These are phyloP conservation scores for Phaethornis superciliosus DNA, from an alignment of 2,113 vertebrate species.

Conservation along the genomic window DNA sequence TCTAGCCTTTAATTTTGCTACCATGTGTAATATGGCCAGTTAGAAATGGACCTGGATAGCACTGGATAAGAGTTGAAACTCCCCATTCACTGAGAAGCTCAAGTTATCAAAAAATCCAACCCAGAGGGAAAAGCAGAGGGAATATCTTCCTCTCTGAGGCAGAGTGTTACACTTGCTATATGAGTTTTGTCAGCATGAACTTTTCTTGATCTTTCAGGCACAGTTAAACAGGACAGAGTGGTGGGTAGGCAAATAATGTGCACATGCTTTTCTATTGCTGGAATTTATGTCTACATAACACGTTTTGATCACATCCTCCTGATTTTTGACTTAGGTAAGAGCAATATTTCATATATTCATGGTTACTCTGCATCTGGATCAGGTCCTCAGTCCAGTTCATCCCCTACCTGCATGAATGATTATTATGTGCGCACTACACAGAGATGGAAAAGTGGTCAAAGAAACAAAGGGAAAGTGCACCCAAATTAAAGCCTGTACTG, in stretches of 20 bases:
- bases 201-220: not conserved
- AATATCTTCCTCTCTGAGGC: not conserved
- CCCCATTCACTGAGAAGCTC: not conserved
- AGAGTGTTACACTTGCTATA: not conserved
- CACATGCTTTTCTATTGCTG: not conserved
- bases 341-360: not conserved
- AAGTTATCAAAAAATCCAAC: not conserved
- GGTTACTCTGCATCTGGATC: not conserved
- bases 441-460: not conserved
- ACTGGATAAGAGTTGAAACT: not conserved
- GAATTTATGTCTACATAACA: not conserved
- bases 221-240: not conserved
- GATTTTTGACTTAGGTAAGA: no score
- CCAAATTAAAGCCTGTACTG: not conserved
- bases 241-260: not conserved
- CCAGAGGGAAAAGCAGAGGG: not conserved
- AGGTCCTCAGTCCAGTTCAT: not conserved
- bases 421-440: not conserved
- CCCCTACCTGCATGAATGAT: rapidly evolving
- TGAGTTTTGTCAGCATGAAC: not conserved
- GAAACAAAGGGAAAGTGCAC: not conserved
- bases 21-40: not conserved
- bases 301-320: not conserved
- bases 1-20: not conserved
- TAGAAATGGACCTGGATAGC: not conserved